Percentiles rank a stretch among this genome's conserved stretches.
Evolutionary conservation across 2,797 vertebrate genomes (phyloP).

Genomic region (Sternarchorhynchus goeldii): DNA sequence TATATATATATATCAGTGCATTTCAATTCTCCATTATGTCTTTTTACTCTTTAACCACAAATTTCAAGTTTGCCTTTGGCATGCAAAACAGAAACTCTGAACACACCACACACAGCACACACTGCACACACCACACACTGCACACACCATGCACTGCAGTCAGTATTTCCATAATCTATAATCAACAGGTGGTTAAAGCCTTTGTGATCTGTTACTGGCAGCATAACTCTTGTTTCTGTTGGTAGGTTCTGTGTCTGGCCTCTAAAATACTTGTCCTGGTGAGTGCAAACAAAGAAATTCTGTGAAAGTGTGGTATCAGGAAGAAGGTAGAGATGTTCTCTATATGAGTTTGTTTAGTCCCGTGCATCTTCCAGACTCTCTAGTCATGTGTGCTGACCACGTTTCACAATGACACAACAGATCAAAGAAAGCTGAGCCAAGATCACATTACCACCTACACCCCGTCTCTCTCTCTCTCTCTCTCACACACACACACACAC

Average conservation of each 20-base stretch:
- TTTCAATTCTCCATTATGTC: not conserved
- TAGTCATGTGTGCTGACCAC: not conserved
- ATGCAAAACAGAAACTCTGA: not conserved
- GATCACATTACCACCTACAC: not conserved
- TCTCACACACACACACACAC: too few relatives aligned
- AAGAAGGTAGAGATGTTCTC: not conserved
- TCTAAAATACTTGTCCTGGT: too few relatives aligned
- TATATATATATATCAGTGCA: not conserved
- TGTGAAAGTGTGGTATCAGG: too few relatives aligned
- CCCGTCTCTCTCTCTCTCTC: not conserved
- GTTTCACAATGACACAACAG: not conserved
- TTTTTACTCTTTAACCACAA: not conserved
- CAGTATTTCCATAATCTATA: not conserved
- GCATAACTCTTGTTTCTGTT: not conserved
- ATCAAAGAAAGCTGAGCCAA: not conserved
- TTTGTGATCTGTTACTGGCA: not conserved
- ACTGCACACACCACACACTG: too few relatives aligned
- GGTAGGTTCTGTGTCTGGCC: not conserved
- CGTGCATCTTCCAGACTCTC: not conserved
- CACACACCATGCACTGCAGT: too few relatives aligned
- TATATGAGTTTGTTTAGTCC: not conserved
- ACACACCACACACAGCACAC: too few relatives aligned
- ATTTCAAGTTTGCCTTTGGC: not conserved
- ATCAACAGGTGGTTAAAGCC: not conserved
- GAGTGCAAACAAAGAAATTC: too few relatives aligned